Conservation (phyloP, 2,113 vertebrate genomes). For the Alligator mississippiensis region DNA sequence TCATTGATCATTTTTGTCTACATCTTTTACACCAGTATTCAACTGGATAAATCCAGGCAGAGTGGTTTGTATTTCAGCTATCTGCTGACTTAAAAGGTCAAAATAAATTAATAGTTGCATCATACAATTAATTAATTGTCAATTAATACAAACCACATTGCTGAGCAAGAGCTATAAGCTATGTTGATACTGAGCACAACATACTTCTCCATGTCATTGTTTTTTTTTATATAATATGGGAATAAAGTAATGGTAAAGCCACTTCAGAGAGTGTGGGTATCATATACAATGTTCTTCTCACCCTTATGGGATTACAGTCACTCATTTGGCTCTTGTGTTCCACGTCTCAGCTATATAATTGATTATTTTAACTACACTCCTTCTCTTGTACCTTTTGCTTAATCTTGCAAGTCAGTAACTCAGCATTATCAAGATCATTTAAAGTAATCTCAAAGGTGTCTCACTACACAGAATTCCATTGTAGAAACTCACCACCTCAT, state of each 20-base stretch:
- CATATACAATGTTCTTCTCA: accelerated
- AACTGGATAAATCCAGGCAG: not conserved
- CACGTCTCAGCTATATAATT: not conserved
- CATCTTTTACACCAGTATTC: not conserved
- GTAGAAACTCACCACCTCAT: not conserved
- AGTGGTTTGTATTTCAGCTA: not conserved
- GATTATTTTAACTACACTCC: not conserved
- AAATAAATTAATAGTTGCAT: not conserved
- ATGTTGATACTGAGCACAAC: not conserved
- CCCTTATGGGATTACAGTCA: not conserved
- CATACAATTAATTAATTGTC: constrained; percentile 15
- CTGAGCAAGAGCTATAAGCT: constrained; percentile 6
- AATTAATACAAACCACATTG: not conserved
- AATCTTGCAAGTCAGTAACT: constrained; percentile 1
- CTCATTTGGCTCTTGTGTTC: not conserved
- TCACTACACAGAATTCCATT: not conserved
- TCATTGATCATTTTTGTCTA: not conserved
- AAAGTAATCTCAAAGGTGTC: constrained; percentile 7
- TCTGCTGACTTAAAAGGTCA: not conserved
- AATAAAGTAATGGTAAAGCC: not conserved
- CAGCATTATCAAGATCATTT: constrained; percentile 9
- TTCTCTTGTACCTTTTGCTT: not conserved
- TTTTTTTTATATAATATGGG: not conserved
- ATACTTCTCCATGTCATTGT: not conserved
- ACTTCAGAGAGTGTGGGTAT: not conserved